Conservation (phyloP, 1,140 invertebrate species). For the Wiebesia pumilae region DNA sequence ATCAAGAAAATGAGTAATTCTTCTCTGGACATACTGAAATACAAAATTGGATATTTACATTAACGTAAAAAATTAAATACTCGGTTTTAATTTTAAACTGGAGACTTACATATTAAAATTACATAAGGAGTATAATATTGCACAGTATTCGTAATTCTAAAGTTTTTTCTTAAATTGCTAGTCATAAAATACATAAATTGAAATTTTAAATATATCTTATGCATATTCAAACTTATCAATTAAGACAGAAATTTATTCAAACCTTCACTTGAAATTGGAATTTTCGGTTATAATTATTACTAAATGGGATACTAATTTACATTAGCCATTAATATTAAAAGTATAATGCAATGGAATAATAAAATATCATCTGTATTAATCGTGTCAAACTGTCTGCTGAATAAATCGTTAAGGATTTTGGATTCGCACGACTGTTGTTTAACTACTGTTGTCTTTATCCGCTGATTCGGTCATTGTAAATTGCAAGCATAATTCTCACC, state of each 20-base stretch:
- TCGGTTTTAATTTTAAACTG: no score
- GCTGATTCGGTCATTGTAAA: not conserved
- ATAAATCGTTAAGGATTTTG: constrained; percentile 6
- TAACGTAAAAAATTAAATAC: no score
- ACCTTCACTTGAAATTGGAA: not conserved
- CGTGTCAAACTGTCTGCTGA: not conserved
- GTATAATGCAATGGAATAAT: not conserved
- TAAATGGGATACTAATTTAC: not conserved
- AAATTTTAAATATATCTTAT: not conserved
- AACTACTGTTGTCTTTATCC: not conserved
- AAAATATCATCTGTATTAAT: not conserved
- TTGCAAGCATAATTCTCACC: constrained; percentile 1
- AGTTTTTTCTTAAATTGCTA: no score
- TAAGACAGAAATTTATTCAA: not conserved
- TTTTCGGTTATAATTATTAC: not conserved
- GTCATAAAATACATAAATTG: no score
- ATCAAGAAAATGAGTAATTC: no score
- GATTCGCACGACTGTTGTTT: constrained; percentile 1
- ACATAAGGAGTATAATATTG: no score
- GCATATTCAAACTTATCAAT: not conserved
- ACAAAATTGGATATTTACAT: no score
- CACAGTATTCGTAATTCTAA: no score
- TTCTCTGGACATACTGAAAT: no score
- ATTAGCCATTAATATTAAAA: not conserved
- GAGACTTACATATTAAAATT: no score